phyloP scores from a whole-genome alignment of 1,140 invertebrate species.

The Solen grandis region DNA sequence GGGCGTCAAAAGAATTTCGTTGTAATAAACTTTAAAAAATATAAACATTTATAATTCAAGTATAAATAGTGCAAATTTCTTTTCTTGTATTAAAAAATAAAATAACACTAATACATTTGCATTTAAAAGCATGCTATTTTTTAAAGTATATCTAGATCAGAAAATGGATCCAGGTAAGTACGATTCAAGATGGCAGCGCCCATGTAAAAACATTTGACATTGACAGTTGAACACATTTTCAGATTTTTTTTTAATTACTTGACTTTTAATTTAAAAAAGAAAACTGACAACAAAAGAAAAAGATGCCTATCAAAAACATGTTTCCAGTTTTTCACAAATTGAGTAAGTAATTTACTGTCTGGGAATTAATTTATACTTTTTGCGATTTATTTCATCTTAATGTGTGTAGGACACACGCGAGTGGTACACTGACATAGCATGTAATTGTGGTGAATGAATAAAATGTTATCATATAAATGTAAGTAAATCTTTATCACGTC shows the following conservation, averaged over 20 bases:
- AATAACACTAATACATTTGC: no score
- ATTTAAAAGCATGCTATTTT: no score
- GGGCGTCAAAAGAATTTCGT: no score
- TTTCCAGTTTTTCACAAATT: conserved; percentile 52
- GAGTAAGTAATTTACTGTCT: conserved; percentile 27
- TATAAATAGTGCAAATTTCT: no score
- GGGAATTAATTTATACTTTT: background rate
- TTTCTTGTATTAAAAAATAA: no score
- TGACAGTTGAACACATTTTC: no score
- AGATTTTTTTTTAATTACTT: no score
- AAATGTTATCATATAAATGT: background rate
- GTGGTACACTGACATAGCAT: background rate
- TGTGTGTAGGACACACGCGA: background rate
- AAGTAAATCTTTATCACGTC: background rate
- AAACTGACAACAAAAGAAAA: background rate
- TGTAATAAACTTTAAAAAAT: no score
- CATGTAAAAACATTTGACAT: conserved; percentile 38
- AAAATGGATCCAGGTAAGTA: conserved; percentile 41
- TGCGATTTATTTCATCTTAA: background rate
- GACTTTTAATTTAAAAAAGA: background rate
- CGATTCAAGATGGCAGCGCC: conserved; percentile 54
- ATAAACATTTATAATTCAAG: no score
- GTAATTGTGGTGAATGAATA: background rate
- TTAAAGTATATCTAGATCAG: no score
- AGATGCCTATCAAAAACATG: conserved; percentile 39